phyloP scores from a whole-genome alignment of 1,140 invertebrate species.

The Aphis craccivora region DNA sequence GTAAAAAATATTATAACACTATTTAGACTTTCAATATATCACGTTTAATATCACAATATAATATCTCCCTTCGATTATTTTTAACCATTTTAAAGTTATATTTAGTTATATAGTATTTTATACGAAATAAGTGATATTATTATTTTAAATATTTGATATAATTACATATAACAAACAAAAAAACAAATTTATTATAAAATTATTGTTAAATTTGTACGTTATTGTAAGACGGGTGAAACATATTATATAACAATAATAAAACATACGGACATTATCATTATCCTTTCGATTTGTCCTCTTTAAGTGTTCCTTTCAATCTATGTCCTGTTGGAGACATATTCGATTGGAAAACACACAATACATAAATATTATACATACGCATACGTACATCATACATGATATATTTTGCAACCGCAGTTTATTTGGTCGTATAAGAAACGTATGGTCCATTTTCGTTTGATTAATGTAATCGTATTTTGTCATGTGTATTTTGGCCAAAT shows the following conservation, averaged over 20 bases:
- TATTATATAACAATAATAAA: neutral
- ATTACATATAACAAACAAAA: neutral
- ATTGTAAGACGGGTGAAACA: too few relatives aligned
- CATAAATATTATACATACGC: neutral
- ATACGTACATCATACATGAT: neutral
- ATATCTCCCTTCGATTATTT: neutral
- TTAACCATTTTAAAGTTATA: neutral
- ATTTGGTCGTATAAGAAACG: conserved; percentile 1
- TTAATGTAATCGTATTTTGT: conserved; percentile 56
- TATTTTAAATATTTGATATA: neutral
- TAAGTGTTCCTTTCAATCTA: conserved; percentile 33
- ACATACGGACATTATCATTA: neutral
- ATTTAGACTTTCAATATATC: neutral
- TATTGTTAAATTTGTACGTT: neutral
- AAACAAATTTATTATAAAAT: neutral
- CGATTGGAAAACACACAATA: conserved; percentile 19
- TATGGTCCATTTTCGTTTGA: conserved; percentile 51
- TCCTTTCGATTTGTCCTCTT: conserved; percentile 20
- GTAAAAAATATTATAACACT: neutral
- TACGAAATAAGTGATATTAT: too few relatives aligned
- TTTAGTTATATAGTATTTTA: too few relatives aligned
- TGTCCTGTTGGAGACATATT: neutral
- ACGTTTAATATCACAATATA: too few relatives aligned
- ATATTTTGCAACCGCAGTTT: conserved; percentile 39
- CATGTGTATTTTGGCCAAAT: conserved; percentile 18